These are phyloP conservation scores for Tamandua tetradactyla DNA, from an alignment of 2,797 vertebrate genomes.

Conservation along the genomic window DNA sequence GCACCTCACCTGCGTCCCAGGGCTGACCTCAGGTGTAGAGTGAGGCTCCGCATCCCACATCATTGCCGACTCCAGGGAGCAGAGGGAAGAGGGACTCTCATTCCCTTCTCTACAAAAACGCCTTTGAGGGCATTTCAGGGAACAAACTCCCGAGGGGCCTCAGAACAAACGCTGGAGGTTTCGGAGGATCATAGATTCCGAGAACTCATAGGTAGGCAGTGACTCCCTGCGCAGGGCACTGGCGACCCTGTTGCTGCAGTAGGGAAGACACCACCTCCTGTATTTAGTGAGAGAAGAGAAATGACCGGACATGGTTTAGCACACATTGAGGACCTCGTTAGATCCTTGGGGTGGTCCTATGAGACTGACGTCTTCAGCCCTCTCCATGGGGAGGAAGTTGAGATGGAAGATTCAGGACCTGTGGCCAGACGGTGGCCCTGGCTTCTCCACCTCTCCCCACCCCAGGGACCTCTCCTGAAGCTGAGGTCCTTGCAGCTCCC, in stretches of 20 bases:
- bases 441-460: background rate
- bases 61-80: too few species aligned
- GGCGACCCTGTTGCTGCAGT: background rate
- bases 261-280: rapidly evolving
- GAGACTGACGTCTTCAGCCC: too few species aligned
- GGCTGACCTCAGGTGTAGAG: too few species aligned
- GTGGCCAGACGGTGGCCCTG: background rate
- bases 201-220: background rate
- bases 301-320: rapidly evolving
- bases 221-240: rapidly evolving
- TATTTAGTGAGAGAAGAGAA: background rate
- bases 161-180: background rate
- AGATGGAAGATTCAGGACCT: background rate
- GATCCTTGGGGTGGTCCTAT: background rate
- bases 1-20: too few species aligned
- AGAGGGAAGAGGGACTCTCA: too few species aligned
- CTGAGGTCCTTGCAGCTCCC: too few species aligned
- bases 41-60: too few species aligned
- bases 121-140: too few species aligned
- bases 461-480: background rate
- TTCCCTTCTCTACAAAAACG: too few species aligned
- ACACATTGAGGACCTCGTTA: rapidly evolving
- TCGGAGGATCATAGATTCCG: background rate
- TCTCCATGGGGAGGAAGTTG: rapidly evolving
- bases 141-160: background rate